These are phyloP conservation scores for Caenorhabditis drosophilae DNA, from an alignment of 2,888 invertebrate species.

Conservation along the genomic window DNA sequence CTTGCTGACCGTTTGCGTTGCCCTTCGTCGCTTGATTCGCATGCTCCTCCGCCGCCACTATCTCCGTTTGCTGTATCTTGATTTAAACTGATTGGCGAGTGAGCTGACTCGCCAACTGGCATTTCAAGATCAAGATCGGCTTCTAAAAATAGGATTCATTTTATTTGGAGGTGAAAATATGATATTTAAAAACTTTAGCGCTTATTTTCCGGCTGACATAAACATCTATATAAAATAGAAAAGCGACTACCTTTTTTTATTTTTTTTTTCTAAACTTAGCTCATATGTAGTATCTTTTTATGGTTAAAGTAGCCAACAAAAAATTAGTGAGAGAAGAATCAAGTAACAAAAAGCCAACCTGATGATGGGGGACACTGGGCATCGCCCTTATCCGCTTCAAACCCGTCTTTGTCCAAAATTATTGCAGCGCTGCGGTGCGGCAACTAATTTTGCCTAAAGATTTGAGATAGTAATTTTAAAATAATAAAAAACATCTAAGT, in stretches of 20 bases:
- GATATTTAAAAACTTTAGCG: too few relatives aligned
- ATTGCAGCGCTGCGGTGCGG: slow-evolving; percentile 26
- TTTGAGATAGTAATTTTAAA: too few relatives aligned
- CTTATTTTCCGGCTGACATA: too few relatives aligned
- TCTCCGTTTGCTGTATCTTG: slow-evolving; percentile 8
- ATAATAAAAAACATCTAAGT: too few relatives aligned
- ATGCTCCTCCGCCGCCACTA: too few relatives aligned
- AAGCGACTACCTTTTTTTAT: neutral
- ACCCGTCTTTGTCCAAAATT: slow-evolving; percentile 38
- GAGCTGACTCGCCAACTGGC: slow-evolving; percentile 23
- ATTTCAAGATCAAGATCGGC: slow-evolving; percentile 22
- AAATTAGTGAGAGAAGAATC: neutral
- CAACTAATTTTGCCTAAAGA: slow-evolving; percentile 30
- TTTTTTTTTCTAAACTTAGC: neutral
- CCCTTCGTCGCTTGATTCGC: slow-evolving; percentile 27
- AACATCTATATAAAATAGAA: too few relatives aligned
- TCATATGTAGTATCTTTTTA: too few relatives aligned
- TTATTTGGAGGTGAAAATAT: too few relatives aligned
- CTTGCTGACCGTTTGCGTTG: slow-evolving; percentile 31
- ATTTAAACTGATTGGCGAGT: slow-evolving; percentile 13
- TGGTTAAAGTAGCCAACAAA: too few relatives aligned
- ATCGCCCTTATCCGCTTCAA: slow-evolving; percentile 23
- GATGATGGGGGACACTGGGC: slow-evolving; percentile 19
- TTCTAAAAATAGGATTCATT: slow-evolving; percentile 27
- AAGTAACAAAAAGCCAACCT: slow-evolving; percentile 2